phyloP scores from a whole-genome alignment of 2,888 invertebrate species.

The Yponomeuta evonymella region DNA sequence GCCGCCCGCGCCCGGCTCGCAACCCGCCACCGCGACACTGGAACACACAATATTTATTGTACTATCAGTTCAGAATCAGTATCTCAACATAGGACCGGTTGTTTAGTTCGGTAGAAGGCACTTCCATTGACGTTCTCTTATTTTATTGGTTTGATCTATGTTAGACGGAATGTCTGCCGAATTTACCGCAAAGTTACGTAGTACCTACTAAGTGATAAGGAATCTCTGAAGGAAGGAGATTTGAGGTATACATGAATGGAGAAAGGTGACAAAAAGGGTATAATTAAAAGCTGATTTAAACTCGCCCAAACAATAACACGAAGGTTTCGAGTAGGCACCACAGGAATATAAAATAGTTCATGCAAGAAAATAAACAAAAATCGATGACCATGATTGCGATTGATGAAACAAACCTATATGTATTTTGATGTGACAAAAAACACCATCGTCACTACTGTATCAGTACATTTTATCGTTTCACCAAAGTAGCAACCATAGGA shows the following conservation, averaged over 20 bases:
- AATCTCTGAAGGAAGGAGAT: too few relatives aligned
- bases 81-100: neutral
- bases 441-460: constrained; percentile 33
- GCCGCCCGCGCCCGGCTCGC: constrained; percentile 58
- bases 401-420: constrained; percentile 37
- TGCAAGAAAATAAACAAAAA: constrained; percentile 29
- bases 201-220: too few relatives aligned
- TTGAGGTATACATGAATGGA: too few relatives aligned
- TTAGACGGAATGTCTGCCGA: too few relatives aligned
- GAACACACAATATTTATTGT: constrained; percentile 1
- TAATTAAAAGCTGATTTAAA: too few relatives aligned
- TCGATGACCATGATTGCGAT: constrained; percentile 30
- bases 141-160: too few relatives aligned
- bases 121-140: too few relatives aligned
- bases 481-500: constrained; percentile 16
- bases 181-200: too few relatives aligned
- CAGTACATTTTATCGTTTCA: constrained; percentile 20
- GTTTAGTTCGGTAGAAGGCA: neutral
- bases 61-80: too few relatives aligned
- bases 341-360: neutral
- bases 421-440: constrained; percentile 37
- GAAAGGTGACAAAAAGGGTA: too few relatives aligned
- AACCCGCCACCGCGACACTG: constrained; percentile 68
- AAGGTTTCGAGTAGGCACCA: too few relatives aligned
- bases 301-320: too few relatives aligned